Conservation (phyloP, 2,888 invertebrate species). For the Spatulosminthurus flaviceps region DNA sequence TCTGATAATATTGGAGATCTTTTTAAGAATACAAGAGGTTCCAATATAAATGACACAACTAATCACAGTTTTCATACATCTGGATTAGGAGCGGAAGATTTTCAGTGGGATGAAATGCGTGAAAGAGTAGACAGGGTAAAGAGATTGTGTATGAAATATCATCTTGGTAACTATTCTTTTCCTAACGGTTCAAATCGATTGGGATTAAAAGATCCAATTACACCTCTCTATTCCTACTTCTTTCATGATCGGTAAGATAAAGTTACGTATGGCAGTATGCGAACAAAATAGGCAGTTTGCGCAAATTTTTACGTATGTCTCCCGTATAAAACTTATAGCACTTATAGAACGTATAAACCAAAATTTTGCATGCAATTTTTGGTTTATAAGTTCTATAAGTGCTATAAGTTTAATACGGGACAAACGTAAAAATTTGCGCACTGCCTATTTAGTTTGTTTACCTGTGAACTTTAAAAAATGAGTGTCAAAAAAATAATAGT, state of each 20-base stretch:
- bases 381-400: too few relatives aligned
- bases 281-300: too few relatives aligned
- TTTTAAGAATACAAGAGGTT: background rate
- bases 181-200: constrained; percentile 57
- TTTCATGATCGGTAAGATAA: constrained; percentile 67
- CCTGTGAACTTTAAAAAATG: too few relatives aligned
- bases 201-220: constrained; percentile 67
- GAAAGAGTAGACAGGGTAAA: constrained; percentile 65
- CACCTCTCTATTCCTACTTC: constrained; percentile 68
- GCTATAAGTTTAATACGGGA: too few relatives aligned
- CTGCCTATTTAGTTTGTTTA: too few relatives aligned
- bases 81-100: background rate
- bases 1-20: background rate
- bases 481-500: too few relatives aligned
- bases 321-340: too few relatives aligned
- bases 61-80: background rate
- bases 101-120: constrained; percentile 66
- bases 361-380: too few relatives aligned
- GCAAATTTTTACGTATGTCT: too few relatives aligned
- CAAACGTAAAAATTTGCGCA: too few relatives aligned
- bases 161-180: constrained; percentile 66
- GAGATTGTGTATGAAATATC: constrained; percentile 66
- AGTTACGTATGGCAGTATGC: too few relatives aligned
- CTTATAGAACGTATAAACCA: too few relatives aligned
- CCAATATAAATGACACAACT: background rate